Percentiles rank a stretch among this genome's conserved stretches.
Conservation (phyloP, 1,140 invertebrate species). For the Drosophila biarmipes region DNA sequence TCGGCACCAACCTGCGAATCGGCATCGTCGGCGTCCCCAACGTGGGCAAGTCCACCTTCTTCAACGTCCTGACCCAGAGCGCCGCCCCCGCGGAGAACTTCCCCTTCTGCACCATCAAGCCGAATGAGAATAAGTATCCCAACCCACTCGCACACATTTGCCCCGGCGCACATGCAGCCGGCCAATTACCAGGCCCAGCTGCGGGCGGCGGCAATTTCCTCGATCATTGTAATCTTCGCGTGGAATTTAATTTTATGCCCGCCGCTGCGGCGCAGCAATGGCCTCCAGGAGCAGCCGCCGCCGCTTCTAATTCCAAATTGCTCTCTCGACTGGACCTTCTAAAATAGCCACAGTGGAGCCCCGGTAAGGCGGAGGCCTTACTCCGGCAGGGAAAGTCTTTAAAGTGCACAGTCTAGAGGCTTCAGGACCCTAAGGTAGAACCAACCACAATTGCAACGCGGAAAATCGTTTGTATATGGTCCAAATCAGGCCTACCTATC, state of each 20-base stretch:
- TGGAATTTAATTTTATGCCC: slow-evolving; percentile 53
- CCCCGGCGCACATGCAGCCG: slow-evolving; percentile 2
- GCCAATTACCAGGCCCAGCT: slow-evolving; percentile 21
- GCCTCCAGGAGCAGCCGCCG: slow-evolving; percentile 38
- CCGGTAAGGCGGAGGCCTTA: neutral
- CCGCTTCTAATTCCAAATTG: slow-evolving; percentile 61
- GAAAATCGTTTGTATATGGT: too few species aligned
- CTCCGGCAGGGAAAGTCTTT: neutral
- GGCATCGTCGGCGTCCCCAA: slow-evolving; percentile 96
- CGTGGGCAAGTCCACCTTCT: slow-evolving; percentile 99
- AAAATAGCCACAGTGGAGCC: slow-evolving; percentile 34
- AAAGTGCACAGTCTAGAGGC: too few species aligned
- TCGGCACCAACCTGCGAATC: slow-evolving; percentile 98
- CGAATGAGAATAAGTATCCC: slow-evolving; percentile 99
- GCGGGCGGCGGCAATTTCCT: slow-evolving; percentile 44
- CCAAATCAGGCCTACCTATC: too few species aligned
- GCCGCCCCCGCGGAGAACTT: slow-evolving; percentile 98
- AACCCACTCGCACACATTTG: slow-evolving; percentile 64
- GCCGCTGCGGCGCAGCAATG: slow-evolving; percentile 19
- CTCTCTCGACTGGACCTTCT: slow-evolving; percentile 44
- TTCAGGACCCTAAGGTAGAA: too few species aligned
- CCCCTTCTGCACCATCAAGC: slow-evolving; percentile 99
- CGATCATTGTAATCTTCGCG: slow-evolving; percentile 57
- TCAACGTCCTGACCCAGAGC: slow-evolving; percentile 99
- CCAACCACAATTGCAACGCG: too few species aligned